Evolutionary conservation across 2,113 vertebrate species (phyloP).

Genomic region (Bujurquina vittata): DNA sequence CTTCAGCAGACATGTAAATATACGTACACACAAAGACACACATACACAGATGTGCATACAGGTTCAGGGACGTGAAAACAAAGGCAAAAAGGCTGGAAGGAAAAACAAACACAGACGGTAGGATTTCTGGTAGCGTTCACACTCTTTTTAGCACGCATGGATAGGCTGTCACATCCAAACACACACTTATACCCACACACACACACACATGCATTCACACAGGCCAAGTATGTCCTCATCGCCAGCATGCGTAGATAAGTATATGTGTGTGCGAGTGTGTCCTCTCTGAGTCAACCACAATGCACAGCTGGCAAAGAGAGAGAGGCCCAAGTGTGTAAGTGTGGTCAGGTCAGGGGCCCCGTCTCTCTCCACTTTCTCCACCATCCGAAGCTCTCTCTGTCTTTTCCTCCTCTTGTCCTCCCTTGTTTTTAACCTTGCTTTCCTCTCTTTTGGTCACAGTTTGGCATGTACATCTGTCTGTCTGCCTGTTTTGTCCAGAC

Average conservation of each 20-base stretch:
- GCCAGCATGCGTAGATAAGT: slow-evolving; percentile 73
- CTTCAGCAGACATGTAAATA: slow-evolving; percentile 64
- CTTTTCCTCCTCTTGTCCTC: slow-evolving; percentile 52
- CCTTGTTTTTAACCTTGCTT: slow-evolving; percentile 62
- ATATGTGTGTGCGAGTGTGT: slow-evolving; percentile 74
- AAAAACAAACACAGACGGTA: slow-evolving; percentile 67
- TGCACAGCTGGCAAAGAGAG: slow-evolving; percentile 75
- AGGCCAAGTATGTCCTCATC: slow-evolving; percentile 79
- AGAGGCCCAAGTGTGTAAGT: slow-evolving; percentile 75
- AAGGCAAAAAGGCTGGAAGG: slow-evolving; percentile 43
- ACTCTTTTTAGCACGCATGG: slow-evolving; percentile 62
- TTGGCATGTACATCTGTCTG: slow-evolving; percentile 66
- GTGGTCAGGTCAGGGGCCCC: slow-evolving; percentile 76
- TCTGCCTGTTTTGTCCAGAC: slow-evolving; percentile 56
- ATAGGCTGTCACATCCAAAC: slow-evolving; percentile 55
- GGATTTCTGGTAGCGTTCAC: slow-evolving; percentile 55
- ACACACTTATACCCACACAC: slow-evolving; percentile 28
- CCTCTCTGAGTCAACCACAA: slow-evolving; percentile 69
- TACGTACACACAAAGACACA: slow-evolving; percentile 48
- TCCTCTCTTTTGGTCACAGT: slow-evolving; percentile 61
- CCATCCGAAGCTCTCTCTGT: slow-evolving; percentile 45
- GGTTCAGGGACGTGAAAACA: slow-evolving; percentile 62
- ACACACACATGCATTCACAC: slow-evolving; percentile 27
- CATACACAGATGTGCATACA: slow-evolving; percentile 63
- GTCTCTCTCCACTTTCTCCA: slow-evolving; percentile 58